Evolutionary conservation across 1,140 invertebrate species (phyloP), one percentile per base, ranked within the genome.

Genomic region (Rhopalosiphum maidis): DNA sequence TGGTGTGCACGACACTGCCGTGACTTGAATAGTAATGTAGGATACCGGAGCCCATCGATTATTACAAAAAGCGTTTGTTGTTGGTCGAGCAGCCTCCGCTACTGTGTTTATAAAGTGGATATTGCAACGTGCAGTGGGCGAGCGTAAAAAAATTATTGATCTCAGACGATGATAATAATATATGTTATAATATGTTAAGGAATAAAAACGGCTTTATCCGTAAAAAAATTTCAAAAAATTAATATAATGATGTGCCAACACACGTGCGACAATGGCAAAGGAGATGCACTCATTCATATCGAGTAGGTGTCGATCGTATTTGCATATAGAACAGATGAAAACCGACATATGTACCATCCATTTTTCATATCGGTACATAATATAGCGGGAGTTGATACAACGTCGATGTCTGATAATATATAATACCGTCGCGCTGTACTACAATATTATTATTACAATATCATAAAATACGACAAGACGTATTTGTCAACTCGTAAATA

Each of bases 241-340:
- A 77, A 15, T 68, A 8, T 46, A 15, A 25, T 15, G 4, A 18
- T 87, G 85, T 21, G 30, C 18, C 23, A 48, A 87, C 41, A 2
- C 41, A 1, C 30, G 18, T 15, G 8, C 21, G 15, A 48, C 86
- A 37, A 55, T 89, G 35, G 51, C 22, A 15, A 87, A 87, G n/a
- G n/a, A 48, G 43, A 89, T 35, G 48, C 9, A 21, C n/a, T n/a
- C 30, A n/a, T 30, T 30, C 30, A 54, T 90, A 68, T 90, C 11
- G 89, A 90, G 89, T 90, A 90, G 89, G 89, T 90, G 54, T 68
- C 89, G 89, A 90, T 68, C 15, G 55, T 22, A 60, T 90, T 90
- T 68, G 15, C 89, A 90, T n/a, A 15, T 4, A n/a, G 25, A 68
- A 68, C 23, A 90, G 1, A 60, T 41, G 22, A 90, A 90, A 68